Evolutionary conservation across 2,888 invertebrate genomes (phyloP), one percentile per base, ranked within the genome.

Genomic region (Caenorhabditis sp.): DNA sequence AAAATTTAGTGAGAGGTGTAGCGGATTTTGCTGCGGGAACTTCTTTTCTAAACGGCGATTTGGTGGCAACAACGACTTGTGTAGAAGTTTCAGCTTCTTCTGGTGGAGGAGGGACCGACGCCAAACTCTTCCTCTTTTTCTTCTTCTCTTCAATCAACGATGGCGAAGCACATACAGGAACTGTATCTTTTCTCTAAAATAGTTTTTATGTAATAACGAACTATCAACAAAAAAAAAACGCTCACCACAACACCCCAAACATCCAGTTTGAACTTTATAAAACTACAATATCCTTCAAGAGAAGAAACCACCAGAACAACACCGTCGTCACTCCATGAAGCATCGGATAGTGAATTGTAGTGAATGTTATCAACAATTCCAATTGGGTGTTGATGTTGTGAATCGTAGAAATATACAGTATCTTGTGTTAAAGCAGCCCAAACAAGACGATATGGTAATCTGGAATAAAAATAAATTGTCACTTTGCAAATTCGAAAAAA

Each of bases 361-460:
- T 95, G 95, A 80, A 95, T 93, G 86, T 94, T 93, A 26, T 93
- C 92, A 64, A 95, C 91, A 63, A 92, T 90, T 0, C 70, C 94
- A 88, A 95, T 92, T 0, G 95, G 95, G 49, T 91, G 89, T 3
- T 90, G 88, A 86, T 94, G 94, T 88, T 95, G 94, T 0, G 94
- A 94, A 86, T 95, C 95, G 87, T 94, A 95, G 52, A 95, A 89
- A 67, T 94, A 90, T 38, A 99, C 92, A 0, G 89, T 85, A 83
- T 93, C 93, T 82, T 93, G 92, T 1, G 96, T 95, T 23, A 93
- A 95, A 17, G 97, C 92, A 0, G 97, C 97, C 88, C 95, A 93
- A 67, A 99, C 90, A 90, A 94, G 91, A 70, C 97, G 91, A 87
- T 93, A 93, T 0, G 92, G 92, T 53, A 93, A 88, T 14, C 91